Evolutionary conservation across 1,140 invertebrate genomes (phyloP), one percentile per base, ranked within the genome.

Genomic region (Chironomus tepperi): DNA sequence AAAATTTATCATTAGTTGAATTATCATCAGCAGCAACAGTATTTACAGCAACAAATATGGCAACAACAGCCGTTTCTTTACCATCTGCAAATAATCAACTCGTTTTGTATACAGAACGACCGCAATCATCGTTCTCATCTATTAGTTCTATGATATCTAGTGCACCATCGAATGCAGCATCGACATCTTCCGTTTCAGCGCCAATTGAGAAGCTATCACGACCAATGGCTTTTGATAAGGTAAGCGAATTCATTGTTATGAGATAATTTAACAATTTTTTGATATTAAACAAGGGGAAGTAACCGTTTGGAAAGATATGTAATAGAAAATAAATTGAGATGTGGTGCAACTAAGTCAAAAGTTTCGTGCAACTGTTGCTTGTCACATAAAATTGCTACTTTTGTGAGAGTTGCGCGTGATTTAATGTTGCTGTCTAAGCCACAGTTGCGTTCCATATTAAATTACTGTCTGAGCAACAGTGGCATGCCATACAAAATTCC

Each of bases 171-270:
- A 42, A 42, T 70, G 24, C 65, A 73, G 34, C 74, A 73, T 73
- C 74, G 74, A 8, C 77, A 75, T 21, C 74, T n/a, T 42, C 74
- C n/a, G 57, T 43, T 19, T 72, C 75, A 74, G 19, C 76, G 75
- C 77, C 79, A 43, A 79, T 81, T 64, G 81, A 82, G 73, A 81
- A 79, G 76, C 77, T 82, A 12, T 81, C 81, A 5, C 76, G 81
- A 12, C 81, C 81, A 10, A 79, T 81, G 80, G 80, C 80, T 16
- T 82, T 82, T 73, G 81, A 82, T 74, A 82, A 82, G 80, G 81
- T 82, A 57, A 77, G 74, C 3, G n/a, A 57, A 1, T 57, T 57
- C 15, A 12, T 57, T 57, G 3, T 57, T 57, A 5, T 5, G 9
- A 57, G 5, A n/a, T 12, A 47, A 10, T 47, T 47, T 2, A 47